Percentiles rank a stretch among this genome's conserved stretches.
phyloP scores from a whole-genome alignment of 2,113 vertebrate genomes.

The Pterocles gutturalis region DNA sequence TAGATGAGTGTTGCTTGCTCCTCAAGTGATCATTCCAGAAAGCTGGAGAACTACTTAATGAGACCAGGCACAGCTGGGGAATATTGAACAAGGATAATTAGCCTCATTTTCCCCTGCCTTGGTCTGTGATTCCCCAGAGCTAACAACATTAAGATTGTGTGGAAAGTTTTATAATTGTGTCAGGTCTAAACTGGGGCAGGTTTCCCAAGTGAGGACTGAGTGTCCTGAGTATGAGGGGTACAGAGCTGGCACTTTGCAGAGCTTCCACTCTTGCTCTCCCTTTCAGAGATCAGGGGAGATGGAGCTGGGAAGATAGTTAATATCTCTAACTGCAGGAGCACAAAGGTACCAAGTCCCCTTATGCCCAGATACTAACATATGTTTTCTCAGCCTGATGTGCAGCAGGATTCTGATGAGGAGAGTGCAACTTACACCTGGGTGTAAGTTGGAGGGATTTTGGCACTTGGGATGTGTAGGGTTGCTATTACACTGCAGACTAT shows the following conservation, averaged over 20 bases:
- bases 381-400: not conserved
- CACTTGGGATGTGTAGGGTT: not conserved
- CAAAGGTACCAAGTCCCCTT: not conserved
- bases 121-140: slow-evolving; percentile 33
- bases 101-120: not conserved
- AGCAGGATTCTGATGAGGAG: not conserved
- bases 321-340: too few species aligned
- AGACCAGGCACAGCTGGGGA: not conserved
- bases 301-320: too few species aligned
- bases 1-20: not conserved
- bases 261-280: not conserved
- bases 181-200: slow-evolving; percentile 32
- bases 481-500: not conserved
- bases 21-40: slow-evolving; percentile 16
- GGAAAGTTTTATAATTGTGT: not conserved
- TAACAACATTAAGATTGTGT: not conserved
- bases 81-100: slow-evolving; percentile 50
- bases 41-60: slow-evolving; percentile 30
- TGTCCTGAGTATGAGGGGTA: not conserved
- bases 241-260: not conserved
- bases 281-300: not conserved
- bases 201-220: not conserved
- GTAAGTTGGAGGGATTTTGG: not conserved
- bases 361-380: not conserved
- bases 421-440: not conserved